phyloP scores from a whole-genome alignment of 2,113 vertebrate species.

The Platycercus adscitus region DNA sequence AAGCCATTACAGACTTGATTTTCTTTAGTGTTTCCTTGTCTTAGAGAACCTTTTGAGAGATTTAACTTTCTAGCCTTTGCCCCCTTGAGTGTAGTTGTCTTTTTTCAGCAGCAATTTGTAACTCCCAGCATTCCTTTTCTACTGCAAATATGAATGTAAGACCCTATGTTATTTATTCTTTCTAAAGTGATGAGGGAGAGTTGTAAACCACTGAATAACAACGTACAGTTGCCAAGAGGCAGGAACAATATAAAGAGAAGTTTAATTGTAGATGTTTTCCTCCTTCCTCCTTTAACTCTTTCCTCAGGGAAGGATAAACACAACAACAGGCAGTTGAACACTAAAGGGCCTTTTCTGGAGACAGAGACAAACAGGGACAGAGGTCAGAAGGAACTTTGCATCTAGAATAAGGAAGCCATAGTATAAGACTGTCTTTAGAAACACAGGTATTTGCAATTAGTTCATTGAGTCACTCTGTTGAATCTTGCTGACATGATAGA shows the following conservation, averaged over 20 bases:
- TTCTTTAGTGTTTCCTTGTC: not conserved
- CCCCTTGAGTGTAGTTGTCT: not conserved
- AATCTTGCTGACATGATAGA: not conserved
- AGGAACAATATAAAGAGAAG: constrained; percentile 25
- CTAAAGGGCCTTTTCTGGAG: not conserved
- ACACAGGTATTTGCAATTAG: not conserved
- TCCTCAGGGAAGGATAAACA: constrained; percentile 39
- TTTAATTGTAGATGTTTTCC: constrained; percentile 48
- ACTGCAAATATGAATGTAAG: constrained; percentile 7
- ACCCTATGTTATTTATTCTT: constrained; percentile 34
- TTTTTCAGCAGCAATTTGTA: not conserved
- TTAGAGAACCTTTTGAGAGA: not conserved
- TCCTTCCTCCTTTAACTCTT: constrained; percentile 15
- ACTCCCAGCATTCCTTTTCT: constrained; percentile 2
- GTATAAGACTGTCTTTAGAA: not conserved
- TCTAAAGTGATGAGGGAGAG: not conserved
- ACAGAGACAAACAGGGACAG: not conserved
- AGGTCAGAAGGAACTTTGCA: not conserved
- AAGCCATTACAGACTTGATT: not conserved
- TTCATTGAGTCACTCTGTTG: not conserved
- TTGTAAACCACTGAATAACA: constrained; percentile 35
- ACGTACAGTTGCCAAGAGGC: constrained; percentile 2
- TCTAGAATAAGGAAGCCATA: not conserved
- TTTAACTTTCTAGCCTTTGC: not conserved
- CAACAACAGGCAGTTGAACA: not conserved